A percentile compares a stretch with the other conserved stretches of the same genome.
Evolutionary conservation across 1,140 invertebrate genomes (phyloP).

Genomic region (Ectropis grisescens): DNA sequence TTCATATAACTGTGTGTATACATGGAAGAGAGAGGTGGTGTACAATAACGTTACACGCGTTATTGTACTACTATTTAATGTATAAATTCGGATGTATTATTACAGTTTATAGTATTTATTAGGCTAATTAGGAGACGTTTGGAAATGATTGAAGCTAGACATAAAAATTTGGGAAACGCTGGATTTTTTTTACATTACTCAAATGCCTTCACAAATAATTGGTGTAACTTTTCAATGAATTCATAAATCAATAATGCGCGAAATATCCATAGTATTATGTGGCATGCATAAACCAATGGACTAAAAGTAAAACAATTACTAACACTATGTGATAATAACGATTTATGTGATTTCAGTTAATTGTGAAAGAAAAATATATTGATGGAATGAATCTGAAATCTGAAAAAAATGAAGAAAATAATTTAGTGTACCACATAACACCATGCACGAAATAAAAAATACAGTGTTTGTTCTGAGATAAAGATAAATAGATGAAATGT

Average conservation of each 20-base stretch:
- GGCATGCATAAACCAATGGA: slow-evolving; percentile 38
- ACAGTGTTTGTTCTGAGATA: slow-evolving; percentile 11
- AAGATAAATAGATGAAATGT: no score
- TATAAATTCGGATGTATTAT: no score
- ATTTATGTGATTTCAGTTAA: slow-evolving; percentile 1
- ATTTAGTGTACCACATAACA: slow-evolving; percentile 53
- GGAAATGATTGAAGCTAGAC: no score
- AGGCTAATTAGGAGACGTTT: no score
- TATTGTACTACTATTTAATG: no score
- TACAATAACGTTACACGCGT: no score
- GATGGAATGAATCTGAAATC: slow-evolving; percentile 1
- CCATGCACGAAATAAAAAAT: slow-evolving; percentile 37
- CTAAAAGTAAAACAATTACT: slow-evolving; percentile 9
- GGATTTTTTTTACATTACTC: no score
- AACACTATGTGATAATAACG: slow-evolving; percentile 6
- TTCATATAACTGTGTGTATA: no score
- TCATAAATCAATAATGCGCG: slow-evolving; percentile 33
- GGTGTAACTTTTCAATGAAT: slow-evolving; percentile 53
- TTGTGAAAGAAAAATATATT: neutral
- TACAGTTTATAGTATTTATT: no score
- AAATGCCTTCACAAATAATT: slow-evolving; percentile 44
- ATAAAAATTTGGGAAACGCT: no score
- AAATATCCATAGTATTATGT: slow-evolving; percentile 61
- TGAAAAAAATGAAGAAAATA: slow-evolving; percentile 9
- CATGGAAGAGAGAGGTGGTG: no score